Percentiles rank a stretch among this genome's conserved stretches.
Conservation (phyloP, 2,888 invertebrate species). For the Acronicta psi region DNA sequence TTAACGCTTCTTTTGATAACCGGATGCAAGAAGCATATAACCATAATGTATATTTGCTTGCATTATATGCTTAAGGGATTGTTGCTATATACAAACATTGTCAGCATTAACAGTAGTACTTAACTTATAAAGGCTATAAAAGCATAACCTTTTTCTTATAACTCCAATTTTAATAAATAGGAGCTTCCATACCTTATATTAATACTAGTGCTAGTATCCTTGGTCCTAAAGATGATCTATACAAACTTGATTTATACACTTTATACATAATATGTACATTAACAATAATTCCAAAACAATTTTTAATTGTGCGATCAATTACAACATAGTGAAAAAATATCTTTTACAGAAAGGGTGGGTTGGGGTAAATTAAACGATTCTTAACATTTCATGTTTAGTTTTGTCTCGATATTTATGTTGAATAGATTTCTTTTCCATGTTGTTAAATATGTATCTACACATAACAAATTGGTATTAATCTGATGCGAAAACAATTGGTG, state of each 20-base stretch:
- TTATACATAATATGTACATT: constrained; percentile 46
- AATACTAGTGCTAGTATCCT: constrained; percentile 33
- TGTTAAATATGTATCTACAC: not conserved
- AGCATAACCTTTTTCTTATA: constrained; percentile 38
- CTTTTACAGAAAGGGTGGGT: not conserved
- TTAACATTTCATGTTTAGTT: not conserved
- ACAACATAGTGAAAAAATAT: constrained; percentile 4
- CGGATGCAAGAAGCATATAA: constrained; percentile 21
- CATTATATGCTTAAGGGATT: constrained; percentile 31
- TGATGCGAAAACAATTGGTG: not conserved
- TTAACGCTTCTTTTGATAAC: constrained; percentile 18
- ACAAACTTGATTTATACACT: constrained; percentile 33
- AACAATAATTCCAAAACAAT: constrained; percentile 40
- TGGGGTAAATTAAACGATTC: constrained; percentile 2
- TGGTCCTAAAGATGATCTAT: constrained; percentile 39
- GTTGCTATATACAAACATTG: constrained; percentile 40
- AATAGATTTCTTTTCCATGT: not conserved
- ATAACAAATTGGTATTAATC: constrained; percentile 13
- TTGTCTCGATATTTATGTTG: not conserved
- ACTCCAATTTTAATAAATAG: constrained; percentile 30
- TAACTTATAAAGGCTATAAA: constrained; percentile 36
- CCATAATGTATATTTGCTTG: constrained; percentile 25
- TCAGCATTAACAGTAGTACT: constrained; percentile 32
- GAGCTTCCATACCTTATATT: constrained; percentile 8
- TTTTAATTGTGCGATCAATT: constrained; percentile 19